Evolutionary conservation across 2,888 invertebrate genomes (phyloP), one percentile per base, ranked within the genome.

Genomic region (Eristalis pertinax): DNA sequence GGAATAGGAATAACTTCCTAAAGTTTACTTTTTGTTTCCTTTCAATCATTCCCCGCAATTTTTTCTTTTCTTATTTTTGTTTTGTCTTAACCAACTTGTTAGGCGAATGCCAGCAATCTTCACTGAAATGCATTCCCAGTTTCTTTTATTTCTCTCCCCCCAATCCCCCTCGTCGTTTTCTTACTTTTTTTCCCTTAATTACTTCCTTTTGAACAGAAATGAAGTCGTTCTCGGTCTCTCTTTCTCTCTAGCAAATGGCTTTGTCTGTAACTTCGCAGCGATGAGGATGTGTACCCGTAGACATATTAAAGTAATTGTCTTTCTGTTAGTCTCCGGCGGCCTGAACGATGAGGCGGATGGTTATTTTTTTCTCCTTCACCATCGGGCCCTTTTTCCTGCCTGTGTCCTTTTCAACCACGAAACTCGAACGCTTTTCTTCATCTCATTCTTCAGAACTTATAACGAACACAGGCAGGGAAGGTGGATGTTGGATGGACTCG

Each of bases 231-330:
- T 73, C 38, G 43, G 63, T 22, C 60, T 43, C 41, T 32, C 56
- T 63, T 76, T 56, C 63, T 10, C 22, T 50, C 50, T n/a, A 50
- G 50, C 19, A 50, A 32, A 60, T 60, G 32, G 72, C 50, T 80
- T 76, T 84, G 84, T 80, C 76, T 74, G 50, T 69, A 56, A 65
- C 50, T 83, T 29, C 83, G 74, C 76, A 68, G 72, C 80, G 82
- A 79, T 62, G 58, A 63, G 63, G 72, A 72, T 76, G 50, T 62
- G 58, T 79, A 64, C 69, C 69, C 76, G 68, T 67, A 63, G 83
- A 87, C 75, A 64, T 83, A 86, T 86, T 86, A 86, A 78, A 86
- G 86, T 86, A 79, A 86, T 86, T 86, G 83, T 86, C 86, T 79
- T 75, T 78, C 74, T 60, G 75, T 79, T 41, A 50, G 78, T 70